Evolutionary conservation across 2,888 invertebrate species (phyloP), one percentile per base, ranked within the genome.

Genomic region (Allacma fusca): DNA sequence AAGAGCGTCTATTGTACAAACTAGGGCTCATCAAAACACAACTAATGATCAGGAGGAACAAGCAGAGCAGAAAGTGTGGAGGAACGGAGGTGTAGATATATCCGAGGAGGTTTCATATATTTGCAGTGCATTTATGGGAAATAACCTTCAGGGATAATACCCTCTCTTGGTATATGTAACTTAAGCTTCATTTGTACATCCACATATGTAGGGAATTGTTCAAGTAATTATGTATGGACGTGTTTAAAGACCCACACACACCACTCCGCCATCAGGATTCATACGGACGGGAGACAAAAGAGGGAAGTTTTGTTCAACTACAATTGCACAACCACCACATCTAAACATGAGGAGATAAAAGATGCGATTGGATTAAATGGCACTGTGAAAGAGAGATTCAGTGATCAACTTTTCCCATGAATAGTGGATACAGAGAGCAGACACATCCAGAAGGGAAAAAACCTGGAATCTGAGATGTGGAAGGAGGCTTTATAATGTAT

Each of bases 341-440:
- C 64, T n/a, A 26, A 40, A 29, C 59, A 75, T 67, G 57, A 71
- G 65, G 70, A 78, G 78, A 78, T 75, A 78, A 75, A 75, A 59
- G 78, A 78, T 69, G 75, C 57, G 78, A 78, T 78, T 78, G 78
- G 78, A 78, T 78, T 78, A 78, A 65, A 67, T 24, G 24, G 68
- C 73, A 4, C 21, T 40, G 73, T 74, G 73, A 74, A 74, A 74
- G 44, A 74, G 64, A 23, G 43, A 65, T 62, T 13, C 62, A 62
- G 62, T 62, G 62, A 24, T 26, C 62, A 24, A 23, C 23, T 62
- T 26, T 24, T 23, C 62, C 62, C 62, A 23, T 23, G 23, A 23
- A 62, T 26, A 62, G 23, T 13, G 7, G n/a, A n/a, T n/a, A n/a
- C n/a, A n/a, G n/a, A n/a, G n/a, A n/a, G n/a, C n/a, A n/a, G n/a